Conservation (phyloP, 2,113 vertebrate species). For the Sebastes fasciatus region DNA sequence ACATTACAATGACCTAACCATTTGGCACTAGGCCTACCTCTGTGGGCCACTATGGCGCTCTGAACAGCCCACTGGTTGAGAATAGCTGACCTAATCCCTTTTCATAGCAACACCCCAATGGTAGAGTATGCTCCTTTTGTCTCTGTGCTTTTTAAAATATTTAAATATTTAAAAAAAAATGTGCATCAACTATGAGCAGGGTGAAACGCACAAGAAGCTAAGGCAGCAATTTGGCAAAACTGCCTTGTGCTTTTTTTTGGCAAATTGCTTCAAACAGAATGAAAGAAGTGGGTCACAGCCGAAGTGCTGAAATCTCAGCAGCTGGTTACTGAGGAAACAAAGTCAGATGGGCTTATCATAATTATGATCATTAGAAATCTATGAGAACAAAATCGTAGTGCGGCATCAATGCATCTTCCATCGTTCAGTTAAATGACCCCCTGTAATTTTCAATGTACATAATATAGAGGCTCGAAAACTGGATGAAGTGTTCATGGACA, state of each 20-base stretch:
- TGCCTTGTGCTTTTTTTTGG: not conserved
- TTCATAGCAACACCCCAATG: not conserved
- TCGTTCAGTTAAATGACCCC: constrained; percentile 17
- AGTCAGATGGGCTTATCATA: constrained; percentile 17
- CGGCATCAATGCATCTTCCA: not conserved
- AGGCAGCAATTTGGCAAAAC: constrained; percentile 15
- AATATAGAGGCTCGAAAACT: constrained; percentile 25
- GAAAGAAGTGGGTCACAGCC: constrained; percentile 42
- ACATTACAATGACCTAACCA: too few species aligned
- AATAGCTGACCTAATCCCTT: not conserved
- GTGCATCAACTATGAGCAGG: not conserved
- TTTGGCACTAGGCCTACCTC: too few species aligned
- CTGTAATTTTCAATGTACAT: constrained; percentile 32
- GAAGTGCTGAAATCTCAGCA: constrained; percentile 23
- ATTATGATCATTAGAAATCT: constrained; percentile 29
- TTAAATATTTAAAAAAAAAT: not conserved
- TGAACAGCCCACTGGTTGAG: too few species aligned
- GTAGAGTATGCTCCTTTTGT: not conserved
- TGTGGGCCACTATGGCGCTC: too few species aligned
- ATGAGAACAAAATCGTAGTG: not conserved
- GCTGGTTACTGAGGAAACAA: constrained; percentile 19
- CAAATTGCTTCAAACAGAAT: constrained; percentile 32
- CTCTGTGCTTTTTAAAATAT: not conserved
- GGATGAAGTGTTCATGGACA: constrained; percentile 46
- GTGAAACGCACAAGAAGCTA: constrained; percentile 3